Conservation (phyloP, 2,113 vertebrate species). For the Bubo blakistoni region DNA sequence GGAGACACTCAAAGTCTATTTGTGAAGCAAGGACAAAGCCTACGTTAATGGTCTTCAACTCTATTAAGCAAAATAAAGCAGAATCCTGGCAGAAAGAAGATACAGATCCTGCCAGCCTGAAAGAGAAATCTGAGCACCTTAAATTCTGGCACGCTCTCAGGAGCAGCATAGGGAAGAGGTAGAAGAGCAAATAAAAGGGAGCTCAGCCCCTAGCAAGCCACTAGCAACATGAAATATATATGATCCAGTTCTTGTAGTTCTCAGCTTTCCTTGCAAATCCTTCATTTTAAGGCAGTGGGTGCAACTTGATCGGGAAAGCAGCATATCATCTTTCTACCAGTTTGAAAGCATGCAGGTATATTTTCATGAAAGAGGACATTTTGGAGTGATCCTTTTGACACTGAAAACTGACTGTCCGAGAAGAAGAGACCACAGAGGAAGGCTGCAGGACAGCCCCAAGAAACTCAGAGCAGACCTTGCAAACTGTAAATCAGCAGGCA, state of each 20-base stretch:
- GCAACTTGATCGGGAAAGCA: conserved; percentile 26
- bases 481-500: not conserved
- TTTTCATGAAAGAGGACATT: not conserved
- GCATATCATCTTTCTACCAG: conserved; percentile 24
- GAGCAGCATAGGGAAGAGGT: not conserved
- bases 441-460: not conserved
- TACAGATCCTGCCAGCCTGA: not conserved
- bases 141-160: not conserved
- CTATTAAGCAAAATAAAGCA: not conserved
- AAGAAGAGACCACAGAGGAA: not conserved
- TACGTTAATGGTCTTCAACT: not conserved
- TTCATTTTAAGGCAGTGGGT: conserved; percentile 54
- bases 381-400: not conserved
- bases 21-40: not conserved
- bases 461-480: not conserved
- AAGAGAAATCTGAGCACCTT: not conserved
- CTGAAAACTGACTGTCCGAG: not conserved
- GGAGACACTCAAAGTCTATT: not conserved
- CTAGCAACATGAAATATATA: conserved; percentile 60
- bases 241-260: conserved; percentile 44
- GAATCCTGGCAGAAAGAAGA: not conserved
- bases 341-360: not conserved
- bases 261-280: conserved; percentile 61
- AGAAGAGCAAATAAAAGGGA: conserved; percentile 43
- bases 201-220: conserved; percentile 30